Base-by-base conservation (phyloP, 2,888 invertebrate species). In the Polymixis flavicincta region DNA sequence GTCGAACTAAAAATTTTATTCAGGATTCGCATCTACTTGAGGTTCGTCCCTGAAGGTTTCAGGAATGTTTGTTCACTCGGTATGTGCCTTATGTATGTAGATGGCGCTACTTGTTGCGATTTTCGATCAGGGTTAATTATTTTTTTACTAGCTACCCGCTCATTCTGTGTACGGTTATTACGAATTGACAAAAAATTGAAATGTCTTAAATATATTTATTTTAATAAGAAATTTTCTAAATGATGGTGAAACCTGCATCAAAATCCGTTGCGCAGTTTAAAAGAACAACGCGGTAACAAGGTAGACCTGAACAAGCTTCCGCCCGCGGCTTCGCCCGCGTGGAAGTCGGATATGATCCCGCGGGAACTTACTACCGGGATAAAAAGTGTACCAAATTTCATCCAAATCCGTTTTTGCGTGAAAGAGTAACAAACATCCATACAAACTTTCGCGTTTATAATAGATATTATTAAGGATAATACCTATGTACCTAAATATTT, bases 71-170 rank as follows among this genome's bases (percentile, higher is more conserved):
- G 8, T 25, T 17, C 17, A 14, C 32, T 78, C 14, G n/a, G 28
- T 14, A 45, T 52, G 2, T 52, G 9, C 25, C 22, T 32, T 45
- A 32, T 7, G 37, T 37, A 75, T 71, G 57, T 71, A 71, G 79
- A 76, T 79, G 76, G 59, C 79, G 52, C 45, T 60, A 60, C 59
- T 60, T n/a, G 50, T 71, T 52, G 22, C 32, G 45, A 45, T 45
- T 76, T 25, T 57, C 11, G 22, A 19, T 59, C 17, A 32, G 19
- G 7, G 2, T 32, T 48, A 8, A 19, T 45, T n/a, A n/a, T 42
- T 32, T 28, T 54, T 50, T 32, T 65, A 65, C 50, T 50, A 9
- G 28, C 25, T 37, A 45, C 13, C 17, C 1, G 17, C 32, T 55
- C 55, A 17, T 54, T n/a, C 7, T n/a, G 32, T 3, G 8, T 11